Conservation (phyloP, 2,888 invertebrate species). For the Napeogenes inachia region DNA sequence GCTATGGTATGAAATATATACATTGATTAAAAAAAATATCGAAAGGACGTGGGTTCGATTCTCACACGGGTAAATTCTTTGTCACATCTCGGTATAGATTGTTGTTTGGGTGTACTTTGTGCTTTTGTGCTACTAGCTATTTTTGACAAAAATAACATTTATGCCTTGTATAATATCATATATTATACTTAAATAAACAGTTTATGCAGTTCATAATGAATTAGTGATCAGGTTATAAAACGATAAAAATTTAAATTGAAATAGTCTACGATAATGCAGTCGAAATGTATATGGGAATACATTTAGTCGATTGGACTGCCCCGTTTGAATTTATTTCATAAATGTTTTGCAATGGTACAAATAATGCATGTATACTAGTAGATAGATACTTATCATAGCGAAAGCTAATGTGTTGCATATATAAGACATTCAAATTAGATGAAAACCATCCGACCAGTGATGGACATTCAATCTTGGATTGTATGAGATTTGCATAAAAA, state of each 20-base stretch:
- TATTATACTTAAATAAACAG: too few relatives aligned
- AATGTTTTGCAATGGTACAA: constrained; percentile 28
- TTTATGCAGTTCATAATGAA: neutral
- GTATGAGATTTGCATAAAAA: constrained; percentile 69
- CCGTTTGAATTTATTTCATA: constrained; percentile 23
- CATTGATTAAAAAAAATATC: neutral
- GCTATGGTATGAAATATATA: neutral
- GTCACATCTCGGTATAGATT: too few relatives aligned
- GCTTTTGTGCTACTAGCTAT: too few relatives aligned
- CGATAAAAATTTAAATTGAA: constrained; percentile 13
- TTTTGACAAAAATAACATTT: too few relatives aligned
- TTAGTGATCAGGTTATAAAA: neutral
- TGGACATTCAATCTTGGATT: constrained; percentile 68
- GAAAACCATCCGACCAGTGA: constrained; percentile 62
- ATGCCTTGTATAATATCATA: too few relatives aligned
- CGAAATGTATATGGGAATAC: constrained; percentile 19
- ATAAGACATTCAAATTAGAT: constrained; percentile 72
- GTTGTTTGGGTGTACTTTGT: too few relatives aligned
- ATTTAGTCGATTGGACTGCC: constrained; percentile 16
- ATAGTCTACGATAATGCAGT: constrained; percentile 12
- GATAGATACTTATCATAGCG: constrained; percentile 9
- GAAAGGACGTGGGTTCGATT: too few relatives aligned
- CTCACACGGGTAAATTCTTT: too few relatives aligned
- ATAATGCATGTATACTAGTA: constrained; percentile 3
- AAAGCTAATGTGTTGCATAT: constrained; percentile 38